Evolutionary conservation across 2,113 vertebrate genomes (phyloP), one percentile per base, ranked within the genome.

Genomic region (Brienomyrus brachyistius): DNA sequence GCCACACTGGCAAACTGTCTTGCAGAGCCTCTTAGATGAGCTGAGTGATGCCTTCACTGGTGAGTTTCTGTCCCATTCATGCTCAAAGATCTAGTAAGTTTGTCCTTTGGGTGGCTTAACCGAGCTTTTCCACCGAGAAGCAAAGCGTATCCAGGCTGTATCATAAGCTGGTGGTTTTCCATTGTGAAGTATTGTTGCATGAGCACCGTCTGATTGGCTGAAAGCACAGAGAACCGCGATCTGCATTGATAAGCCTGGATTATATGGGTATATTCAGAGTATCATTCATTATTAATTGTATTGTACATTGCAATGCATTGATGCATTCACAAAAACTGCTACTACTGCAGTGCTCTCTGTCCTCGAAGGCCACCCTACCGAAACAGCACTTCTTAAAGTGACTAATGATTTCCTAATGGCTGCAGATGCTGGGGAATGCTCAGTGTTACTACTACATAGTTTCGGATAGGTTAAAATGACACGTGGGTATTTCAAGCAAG

Each of bases 41-140:
- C 0, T 70, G 0, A 6, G 0, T 19, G 85, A 27, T 23, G 4
- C 48, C n/a, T 3, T n/a, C 51, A 89, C 90, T 70, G 92, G 91
- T 92, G 59, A 56, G 80, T 84, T 47, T 8, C 62, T 66, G n/a
- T 27, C n/a, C 62, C n/a, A 66, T 66, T 66, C 62, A 66, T 11
- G 9, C 62, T 66, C 23, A n/a, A 27, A 66, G 23, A 66, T 27
- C 23, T 66, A n/a, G 59, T n/a, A 62, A 62, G 59, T 27, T 66
- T 66, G 62, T 66, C n/a, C n/a, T 27, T 66, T 66, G n/a, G 27
- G 62, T 66, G 10, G 8, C 23, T n/a, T 62, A 62, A 9, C n/a
- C 8, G 59, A n/a, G 23, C 23, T n/a, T 62, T 62, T 62, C 8
- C 59, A 62, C 8, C 2, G 0, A n/a, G 59, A 19, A 54, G 52